phyloP scores from a whole-genome alignment of 2,888 invertebrate genomes.

The Rambutsinella grinnellia region DNA sequence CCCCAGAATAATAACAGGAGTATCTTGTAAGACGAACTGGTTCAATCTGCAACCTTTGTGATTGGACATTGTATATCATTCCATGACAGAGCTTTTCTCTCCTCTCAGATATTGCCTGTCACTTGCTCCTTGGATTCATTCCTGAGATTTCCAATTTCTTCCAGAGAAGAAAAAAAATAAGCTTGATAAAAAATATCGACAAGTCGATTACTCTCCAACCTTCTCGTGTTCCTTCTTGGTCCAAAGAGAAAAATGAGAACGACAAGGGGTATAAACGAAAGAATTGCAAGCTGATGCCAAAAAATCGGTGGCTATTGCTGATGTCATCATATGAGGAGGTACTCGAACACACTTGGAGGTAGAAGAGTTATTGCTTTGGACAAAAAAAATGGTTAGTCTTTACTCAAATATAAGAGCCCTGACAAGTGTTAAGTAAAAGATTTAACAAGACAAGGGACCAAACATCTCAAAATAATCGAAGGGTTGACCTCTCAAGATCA shows the following conservation, averaged over 20 bases:
- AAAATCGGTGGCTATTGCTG: constrained; percentile 38
- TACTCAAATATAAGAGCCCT: neutral
- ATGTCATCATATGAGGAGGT: constrained; percentile 23
- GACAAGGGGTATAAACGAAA: constrained; percentile 13
- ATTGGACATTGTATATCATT: constrained; percentile 54
- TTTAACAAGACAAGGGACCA: constrained; percentile 15
- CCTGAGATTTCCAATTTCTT: constrained; percentile 43
- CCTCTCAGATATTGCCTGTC: constrained; percentile 40
- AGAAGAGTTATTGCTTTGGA: neutral
- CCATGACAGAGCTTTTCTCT: constrained; percentile 19
- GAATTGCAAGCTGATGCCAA: constrained; percentile 38
- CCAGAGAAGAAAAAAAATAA: neutral
- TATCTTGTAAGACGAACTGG: constrained; percentile 21
- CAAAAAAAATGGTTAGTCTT: neutral
- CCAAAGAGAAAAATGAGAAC: neutral
- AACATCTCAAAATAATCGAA: constrained; percentile 3
- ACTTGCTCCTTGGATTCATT: constrained; percentile 42
- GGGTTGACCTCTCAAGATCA: too few relatives aligned
- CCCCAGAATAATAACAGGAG: neutral
- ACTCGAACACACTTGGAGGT: neutral
- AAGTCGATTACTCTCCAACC: neutral
- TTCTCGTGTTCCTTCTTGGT: constrained; percentile 6
- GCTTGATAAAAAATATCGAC: constrained; percentile 1
- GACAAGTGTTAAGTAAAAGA: neutral
- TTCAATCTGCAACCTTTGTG: constrained; percentile 50